These are phyloP conservation scores for Albula goreensis DNA, from an alignment of 2,113 vertebrate genomes.

Conservation along the genomic window DNA sequence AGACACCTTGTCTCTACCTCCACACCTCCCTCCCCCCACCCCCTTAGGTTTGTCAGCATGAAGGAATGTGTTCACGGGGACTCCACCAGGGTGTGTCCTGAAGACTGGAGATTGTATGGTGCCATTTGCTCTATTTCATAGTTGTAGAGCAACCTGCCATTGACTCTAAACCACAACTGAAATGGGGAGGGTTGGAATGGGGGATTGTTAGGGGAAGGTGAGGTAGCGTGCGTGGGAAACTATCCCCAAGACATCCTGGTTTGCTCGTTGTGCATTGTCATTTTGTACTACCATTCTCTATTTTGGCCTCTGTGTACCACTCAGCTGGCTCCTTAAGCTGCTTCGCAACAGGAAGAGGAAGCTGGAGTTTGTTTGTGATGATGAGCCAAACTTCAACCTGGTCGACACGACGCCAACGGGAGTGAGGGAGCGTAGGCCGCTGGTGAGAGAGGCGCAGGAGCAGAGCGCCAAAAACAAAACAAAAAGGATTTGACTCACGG, in stretches of 20 bases:
- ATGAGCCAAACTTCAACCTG: slow-evolving; percentile 44
- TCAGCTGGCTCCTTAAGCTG: slow-evolving; percentile 27
- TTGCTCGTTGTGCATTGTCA: neutral
- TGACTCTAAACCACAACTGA: neutral
- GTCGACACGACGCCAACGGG: neutral
- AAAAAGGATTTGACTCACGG: neutral
- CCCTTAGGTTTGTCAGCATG: neutral
- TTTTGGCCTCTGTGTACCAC: slow-evolving; percentile 30
- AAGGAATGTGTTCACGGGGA: neutral
- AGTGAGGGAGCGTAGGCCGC: neutral
- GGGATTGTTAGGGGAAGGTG: neutral
- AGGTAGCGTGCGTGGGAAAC: neutral
- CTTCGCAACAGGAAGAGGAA: slow-evolving; percentile 60
- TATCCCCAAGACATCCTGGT: slow-evolving; percentile 14
- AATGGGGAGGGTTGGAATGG: too few relatives aligned
- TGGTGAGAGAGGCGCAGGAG: neutral
- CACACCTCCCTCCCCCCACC: neutral
- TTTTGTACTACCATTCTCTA: neutral
- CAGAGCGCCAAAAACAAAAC: neutral
- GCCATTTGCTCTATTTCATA: neutral
- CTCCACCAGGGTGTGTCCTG: too few relatives aligned
- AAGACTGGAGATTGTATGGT: neutral
- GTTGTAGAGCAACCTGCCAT: neutral
- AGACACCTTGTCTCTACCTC: neutral
- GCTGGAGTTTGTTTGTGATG: slow-evolving; percentile 43